Base-by-base conservation (phyloP, 1,140 invertebrate species). In the Bicyclus anynana region DNA sequence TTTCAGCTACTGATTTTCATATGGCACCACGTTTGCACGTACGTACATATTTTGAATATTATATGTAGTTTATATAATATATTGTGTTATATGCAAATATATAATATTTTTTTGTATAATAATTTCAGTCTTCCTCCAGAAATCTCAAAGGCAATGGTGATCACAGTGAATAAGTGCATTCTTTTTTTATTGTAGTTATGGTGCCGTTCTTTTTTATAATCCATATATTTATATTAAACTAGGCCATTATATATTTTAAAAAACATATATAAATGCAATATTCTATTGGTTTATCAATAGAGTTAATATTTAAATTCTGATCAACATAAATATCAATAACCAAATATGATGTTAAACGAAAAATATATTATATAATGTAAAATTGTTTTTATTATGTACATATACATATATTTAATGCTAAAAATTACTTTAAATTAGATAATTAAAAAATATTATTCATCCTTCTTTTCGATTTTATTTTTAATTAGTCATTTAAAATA, bases 131-230 rank as follows among this genome's bases (percentile, higher is more conserved):
- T 87, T 87, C 69, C 64, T 77, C 72, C 79, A 83, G 73, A 85
- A 85, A 87, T 84, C 80, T 84, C 77, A 85, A 80, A 77, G 80
- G 78, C 81, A 77, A 78, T 74, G 68, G 66, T 66, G 65, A 86
- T 83, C 80, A 83, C 79, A 83, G 83, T 74, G 65, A 62, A 68
- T 52, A 59, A 59, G 21, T 59, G 48, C 40, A 51, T 33, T 42
- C 17, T 52, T 44, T n/a, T 20, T 20, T 44, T 20, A 35, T 44
- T 20, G 27, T 26, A 20, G 27, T 44, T 10, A 29, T 9, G 49
- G 56, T 59, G 56, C 56, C 56, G 50, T 59, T 21, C 52, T 20
- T 9, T 14, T 37, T 26, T 53, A 44, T 6, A 33, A 35, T 52
- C 40, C 42, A 44, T 26, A 20, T 17, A 7, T 20, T 16, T 16